Percentiles rank a stretch among this genome's conserved stretches.
Conservation (phyloP, 2,797 vertebrate species). For the Poeciliopsis presidionis region DNA sequence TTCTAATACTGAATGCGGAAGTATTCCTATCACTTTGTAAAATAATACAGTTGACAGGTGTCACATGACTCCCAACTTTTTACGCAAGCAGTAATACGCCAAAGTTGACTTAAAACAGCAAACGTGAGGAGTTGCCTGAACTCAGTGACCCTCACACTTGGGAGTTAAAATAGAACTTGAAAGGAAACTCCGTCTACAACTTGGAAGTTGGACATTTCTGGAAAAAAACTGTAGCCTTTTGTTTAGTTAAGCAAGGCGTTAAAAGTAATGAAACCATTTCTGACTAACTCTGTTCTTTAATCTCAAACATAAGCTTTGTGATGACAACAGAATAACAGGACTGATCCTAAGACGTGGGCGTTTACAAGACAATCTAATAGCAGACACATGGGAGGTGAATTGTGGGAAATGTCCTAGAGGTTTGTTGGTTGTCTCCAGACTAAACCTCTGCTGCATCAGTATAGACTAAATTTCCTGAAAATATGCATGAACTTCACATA, state of each 20-base stretch:
- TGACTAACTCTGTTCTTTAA: neutral
- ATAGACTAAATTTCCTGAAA: neutral
- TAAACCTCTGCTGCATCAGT: neutral
- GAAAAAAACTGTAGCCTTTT: neutral
- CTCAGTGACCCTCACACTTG: neutral
- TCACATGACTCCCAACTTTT: neutral
- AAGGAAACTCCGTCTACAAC: neutral
- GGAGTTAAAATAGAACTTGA: neutral
- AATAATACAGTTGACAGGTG: neutral
- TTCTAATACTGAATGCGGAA: neutral
- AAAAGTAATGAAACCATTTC: neutral
- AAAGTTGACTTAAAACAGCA: neutral
- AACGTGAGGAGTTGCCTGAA: neutral
- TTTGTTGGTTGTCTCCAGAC: neutral
- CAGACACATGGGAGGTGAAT: constrained; percentile 4
- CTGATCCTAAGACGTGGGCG: neutral
- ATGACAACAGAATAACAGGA: neutral
- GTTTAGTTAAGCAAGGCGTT: neutral
- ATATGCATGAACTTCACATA: neutral
- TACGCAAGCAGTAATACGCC: neutral
- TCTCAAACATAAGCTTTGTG: neutral
- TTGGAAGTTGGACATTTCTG: neutral
- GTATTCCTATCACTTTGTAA: neutral
- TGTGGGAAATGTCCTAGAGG: neutral
- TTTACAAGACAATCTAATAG: constrained; percentile 4